These are phyloP conservation scores for Rhinoraja longicauda DNA, from an alignment of 2,797 vertebrate genomes.

Conservation along the genomic window DNA sequence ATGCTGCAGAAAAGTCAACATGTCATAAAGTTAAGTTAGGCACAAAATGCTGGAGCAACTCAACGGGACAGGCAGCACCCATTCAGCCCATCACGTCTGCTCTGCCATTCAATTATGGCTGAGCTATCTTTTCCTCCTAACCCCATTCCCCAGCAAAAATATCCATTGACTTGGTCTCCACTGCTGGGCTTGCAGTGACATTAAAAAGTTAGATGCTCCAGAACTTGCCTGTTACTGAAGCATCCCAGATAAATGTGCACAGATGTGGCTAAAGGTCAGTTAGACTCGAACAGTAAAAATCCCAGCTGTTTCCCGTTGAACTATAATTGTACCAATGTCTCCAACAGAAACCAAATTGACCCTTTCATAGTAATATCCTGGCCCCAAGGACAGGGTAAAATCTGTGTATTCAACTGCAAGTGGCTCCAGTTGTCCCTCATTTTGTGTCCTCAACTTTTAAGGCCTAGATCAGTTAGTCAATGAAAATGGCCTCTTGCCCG, in stretches of 20 bases:
- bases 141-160: no score
- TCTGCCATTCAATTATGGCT: no score
- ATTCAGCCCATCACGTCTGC: no score
- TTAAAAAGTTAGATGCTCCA: no score
- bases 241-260: not conserved
- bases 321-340: not conserved
- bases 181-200: no score
- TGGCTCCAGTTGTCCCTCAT: not conserved
- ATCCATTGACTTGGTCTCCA: no score
- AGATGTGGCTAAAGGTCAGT: not conserved
- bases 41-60: no score
- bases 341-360: not conserved
- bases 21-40: not conserved
- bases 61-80: no score
- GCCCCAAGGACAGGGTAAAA: not conserved
- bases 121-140: no score
- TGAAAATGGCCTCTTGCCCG: not conserved
- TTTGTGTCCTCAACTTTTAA: not conserved
- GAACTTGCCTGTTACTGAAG: not conserved
- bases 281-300: not conserved
- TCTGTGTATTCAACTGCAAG: not conserved
- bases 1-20: not conserved
- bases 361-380: not conserved
- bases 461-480: not conserved
- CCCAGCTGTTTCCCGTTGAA: not conserved